These are phyloP conservation scores for Drosophila meridionalis DNA, from an alignment of 2,888 invertebrate species.

Conservation along the genomic window DNA sequence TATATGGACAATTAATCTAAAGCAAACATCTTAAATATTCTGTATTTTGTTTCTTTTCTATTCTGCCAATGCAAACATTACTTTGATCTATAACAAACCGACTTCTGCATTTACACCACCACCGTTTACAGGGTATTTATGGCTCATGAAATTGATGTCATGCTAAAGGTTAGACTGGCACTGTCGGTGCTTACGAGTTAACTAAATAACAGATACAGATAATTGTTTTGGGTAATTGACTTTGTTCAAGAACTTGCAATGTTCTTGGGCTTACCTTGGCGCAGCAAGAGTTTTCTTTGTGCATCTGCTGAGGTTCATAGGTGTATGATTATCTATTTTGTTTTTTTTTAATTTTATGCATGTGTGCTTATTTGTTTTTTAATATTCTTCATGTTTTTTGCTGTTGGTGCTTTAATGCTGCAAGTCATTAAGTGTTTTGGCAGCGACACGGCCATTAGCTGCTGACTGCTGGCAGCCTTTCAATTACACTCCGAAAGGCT, in stretches of 20 bases:
- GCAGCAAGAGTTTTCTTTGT: constrained; percentile 41
- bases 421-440: constrained; percentile 55
- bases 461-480: constrained; percentile 37
- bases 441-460: constrained; percentile 47
- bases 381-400: constrained; percentile 5
- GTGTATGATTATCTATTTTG: neutral
- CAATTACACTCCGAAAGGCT: constrained; percentile 49
- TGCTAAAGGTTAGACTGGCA: constrained; percentile 16
- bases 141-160: constrained; percentile 25
- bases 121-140: neutral
- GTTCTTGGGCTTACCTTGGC: constrained; percentile 61
- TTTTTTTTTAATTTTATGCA: constrained; percentile 6
- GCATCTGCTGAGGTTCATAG: constrained; percentile 34
- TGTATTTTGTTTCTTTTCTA: no score
- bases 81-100: neutral
- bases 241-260: constrained; percentile 55
- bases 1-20: no score
- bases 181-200: constrained; percentile 8
- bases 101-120: no score
- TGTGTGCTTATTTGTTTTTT: neutral
- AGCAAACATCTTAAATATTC: no score
- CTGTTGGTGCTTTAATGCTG: constrained; percentile 20
- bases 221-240: constrained; percentile 61
- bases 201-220: constrained; percentile 22
- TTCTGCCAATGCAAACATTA: no score